Evolutionary conservation across 1,140 invertebrate genomes (phyloP).

Genomic region (Zaprionus vittiger): DNA sequence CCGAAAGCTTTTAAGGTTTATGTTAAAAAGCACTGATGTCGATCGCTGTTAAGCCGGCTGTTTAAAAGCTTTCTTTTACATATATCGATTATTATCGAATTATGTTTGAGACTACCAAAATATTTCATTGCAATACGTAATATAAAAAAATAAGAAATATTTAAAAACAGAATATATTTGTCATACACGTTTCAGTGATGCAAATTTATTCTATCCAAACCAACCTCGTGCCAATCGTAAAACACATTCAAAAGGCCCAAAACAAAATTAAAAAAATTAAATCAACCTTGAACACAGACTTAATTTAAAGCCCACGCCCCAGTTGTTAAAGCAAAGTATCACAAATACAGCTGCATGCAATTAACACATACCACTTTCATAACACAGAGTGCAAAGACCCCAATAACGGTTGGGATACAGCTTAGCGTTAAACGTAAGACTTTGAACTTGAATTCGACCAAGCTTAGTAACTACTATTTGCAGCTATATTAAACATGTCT

Average conservation of each 20-base stretch:
- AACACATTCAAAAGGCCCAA: constrained; percentile 3
- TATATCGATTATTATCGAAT: neutral
- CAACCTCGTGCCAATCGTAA: constrained; percentile 1
- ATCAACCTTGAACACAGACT: constrained; percentile 37
- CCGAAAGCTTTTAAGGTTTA: neutral
- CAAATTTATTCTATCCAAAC: neutral
- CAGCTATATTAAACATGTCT: constrained; percentile 38
- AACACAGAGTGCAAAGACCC: constrained; percentile 44
- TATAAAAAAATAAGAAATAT: neutral
- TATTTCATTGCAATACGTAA: neutral
- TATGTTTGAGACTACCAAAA: too few species aligned
- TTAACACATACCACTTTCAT: constrained; percentile 17
- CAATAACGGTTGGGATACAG: constrained; percentile 22
- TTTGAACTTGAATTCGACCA: constrained; percentile 40
- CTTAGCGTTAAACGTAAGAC: constrained; percentile 8
- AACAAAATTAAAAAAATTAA: constrained; percentile 12
- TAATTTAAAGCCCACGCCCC: constrained; percentile 24
- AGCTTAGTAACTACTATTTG: constrained; percentile 10
- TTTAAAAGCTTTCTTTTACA: neutral
- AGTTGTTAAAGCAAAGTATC: constrained; percentile 19
- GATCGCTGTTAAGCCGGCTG: constrained; percentile 16
- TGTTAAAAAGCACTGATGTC: constrained; percentile 13
- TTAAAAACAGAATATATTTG: neutral
- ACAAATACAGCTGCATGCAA: neutral
- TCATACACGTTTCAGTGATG: neutral